Percentiles rank a stretch among this genome's conserved stretches.
phyloP scores from a whole-genome alignment of 2,888 invertebrate species.

The Prosopocoilus inquinatus region DNA sequence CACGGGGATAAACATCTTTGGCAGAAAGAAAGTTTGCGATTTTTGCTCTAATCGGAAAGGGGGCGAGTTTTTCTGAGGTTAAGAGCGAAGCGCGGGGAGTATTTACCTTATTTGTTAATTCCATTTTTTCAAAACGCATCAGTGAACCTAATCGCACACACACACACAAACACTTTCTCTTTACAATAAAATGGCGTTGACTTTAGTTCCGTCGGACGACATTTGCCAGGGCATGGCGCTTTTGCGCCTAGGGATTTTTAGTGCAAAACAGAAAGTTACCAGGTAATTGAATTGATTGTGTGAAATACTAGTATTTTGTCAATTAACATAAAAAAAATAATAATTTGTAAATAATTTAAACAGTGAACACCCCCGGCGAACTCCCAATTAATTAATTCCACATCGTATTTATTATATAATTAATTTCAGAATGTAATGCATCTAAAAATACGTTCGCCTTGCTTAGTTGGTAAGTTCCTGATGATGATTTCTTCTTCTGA shows the following conservation, averaged over 20 bases:
- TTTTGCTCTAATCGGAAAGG: neutral
- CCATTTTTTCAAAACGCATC: slow-evolving; percentile 12
- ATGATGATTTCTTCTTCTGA: no score
- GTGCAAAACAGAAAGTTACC: slow-evolving; percentile 17
- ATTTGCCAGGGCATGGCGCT: slow-evolving; percentile 9
- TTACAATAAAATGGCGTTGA: slow-evolving; percentile 19
- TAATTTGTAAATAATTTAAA: no score
- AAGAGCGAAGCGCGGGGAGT: no score
- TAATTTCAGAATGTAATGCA: no score
- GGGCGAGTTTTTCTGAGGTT: no score
- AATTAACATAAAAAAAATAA: no score
- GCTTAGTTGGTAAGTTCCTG: no score
- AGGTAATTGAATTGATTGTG: slow-evolving; percentile 23
- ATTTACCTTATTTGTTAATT: slow-evolving; percentile 19
- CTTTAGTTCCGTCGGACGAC: slow-evolving; percentile 5
- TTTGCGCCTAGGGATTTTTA: slow-evolving; percentile 4
- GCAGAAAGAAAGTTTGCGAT: neutral
- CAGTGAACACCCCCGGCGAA: no score
- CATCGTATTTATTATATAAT: no score
- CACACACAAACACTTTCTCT: slow-evolving; percentile 7
- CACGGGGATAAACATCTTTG: neutral
- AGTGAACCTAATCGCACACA: neutral
- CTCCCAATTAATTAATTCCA: no score
- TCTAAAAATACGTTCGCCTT: no score
- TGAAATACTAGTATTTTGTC: no score